Evolutionary conservation across 2,797 vertebrate genomes (phyloP), one percentile per base, ranked within the genome.

Genomic region (Pipistrellus nathusii): DNA sequence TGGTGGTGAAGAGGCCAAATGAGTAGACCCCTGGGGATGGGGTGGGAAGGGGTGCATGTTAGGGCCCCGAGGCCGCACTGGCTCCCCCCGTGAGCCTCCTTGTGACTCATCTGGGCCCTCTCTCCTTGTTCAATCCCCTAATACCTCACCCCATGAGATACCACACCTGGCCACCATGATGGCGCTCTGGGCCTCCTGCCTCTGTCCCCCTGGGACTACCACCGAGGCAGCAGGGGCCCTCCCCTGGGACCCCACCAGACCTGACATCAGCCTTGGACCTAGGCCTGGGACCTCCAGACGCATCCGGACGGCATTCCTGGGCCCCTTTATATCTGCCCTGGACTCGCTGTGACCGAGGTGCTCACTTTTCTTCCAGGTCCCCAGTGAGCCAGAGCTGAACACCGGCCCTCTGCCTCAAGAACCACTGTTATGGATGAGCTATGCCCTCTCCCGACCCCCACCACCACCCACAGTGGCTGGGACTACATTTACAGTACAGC

Each of bases 1-100:
- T 99, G 55, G 99, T 99, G 93, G 99, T 98, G 97, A 99, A 99
- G 81, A 99, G 99, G 85, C 99, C 99, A 2, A 99, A 99, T 64
- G 99, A 99, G 97, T 99, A 99, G 53, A 99, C 99, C 6, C 99
- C 99, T 99, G 95, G 13, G 20, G 35, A 30, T 44, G 66, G 13
- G 25, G 72, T 59, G 66, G 44, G 86, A 86, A 94, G 93, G 85
- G 85, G 95, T 91, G 96, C 73, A 88, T 91, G 68, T 85, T 75
- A 85, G 86, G 96, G 93, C 86, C 86, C 59, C 17, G 17, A 32
- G 2, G 21, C 3, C 13, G 32, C 38, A 44, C 11, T 17, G 30
- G 59, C 6, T 92, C 51, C 81, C 57, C 57, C 44, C 5, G 46
- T 30, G 46, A 48, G 21, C 7, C 64, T 25, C 25, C 38, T 23